Percentiles rank a stretch among this genome's conserved stretches.
Conservation (phyloP, 2,113 vertebrate genomes). For the Pachycephala philippinensis region DNA sequence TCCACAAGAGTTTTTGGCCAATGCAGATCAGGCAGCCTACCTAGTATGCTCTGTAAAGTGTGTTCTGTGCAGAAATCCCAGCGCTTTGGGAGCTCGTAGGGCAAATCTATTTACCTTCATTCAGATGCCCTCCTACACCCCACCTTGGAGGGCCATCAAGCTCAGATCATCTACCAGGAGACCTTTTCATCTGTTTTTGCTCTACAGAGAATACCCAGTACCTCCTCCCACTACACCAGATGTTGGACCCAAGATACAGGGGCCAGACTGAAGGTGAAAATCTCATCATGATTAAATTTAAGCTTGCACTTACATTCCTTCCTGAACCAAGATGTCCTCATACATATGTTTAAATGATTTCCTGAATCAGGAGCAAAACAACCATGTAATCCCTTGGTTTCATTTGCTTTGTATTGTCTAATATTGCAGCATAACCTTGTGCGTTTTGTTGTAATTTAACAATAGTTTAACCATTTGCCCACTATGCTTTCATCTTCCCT, state of each 20-base stretch:
- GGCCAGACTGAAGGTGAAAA: not conserved
- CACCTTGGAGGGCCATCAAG: not conserved
- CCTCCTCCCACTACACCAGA: not conserved
- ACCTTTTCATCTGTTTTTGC: not conserved
- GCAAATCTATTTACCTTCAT: not conserved
- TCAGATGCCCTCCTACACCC: rapidly evolving
- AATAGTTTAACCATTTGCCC: not conserved
- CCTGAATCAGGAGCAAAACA: not conserved
- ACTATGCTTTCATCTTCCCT: slow-evolving; percentile 2
- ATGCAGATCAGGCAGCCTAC: not conserved
- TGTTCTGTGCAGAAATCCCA: not conserved
- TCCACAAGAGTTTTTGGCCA: not conserved
- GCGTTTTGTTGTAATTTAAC: slow-evolving; percentile 12
- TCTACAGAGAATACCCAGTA: not conserved
- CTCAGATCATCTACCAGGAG: not conserved
- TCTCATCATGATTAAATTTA: not conserved
- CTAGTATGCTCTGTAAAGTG: rapidly evolving
- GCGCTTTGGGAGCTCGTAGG: rapidly evolving
- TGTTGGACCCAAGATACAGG: not conserved
- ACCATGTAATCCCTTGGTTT: not conserved
- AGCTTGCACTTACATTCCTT: not conserved
- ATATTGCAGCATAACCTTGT: not conserved
- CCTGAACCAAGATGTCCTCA: not conserved
- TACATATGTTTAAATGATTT: not conserved
- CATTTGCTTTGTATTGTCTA: not conserved